phyloP scores from a whole-genome alignment of 2,797 vertebrate genomes.

The Pipistrellus pipistrellus region DNA sequence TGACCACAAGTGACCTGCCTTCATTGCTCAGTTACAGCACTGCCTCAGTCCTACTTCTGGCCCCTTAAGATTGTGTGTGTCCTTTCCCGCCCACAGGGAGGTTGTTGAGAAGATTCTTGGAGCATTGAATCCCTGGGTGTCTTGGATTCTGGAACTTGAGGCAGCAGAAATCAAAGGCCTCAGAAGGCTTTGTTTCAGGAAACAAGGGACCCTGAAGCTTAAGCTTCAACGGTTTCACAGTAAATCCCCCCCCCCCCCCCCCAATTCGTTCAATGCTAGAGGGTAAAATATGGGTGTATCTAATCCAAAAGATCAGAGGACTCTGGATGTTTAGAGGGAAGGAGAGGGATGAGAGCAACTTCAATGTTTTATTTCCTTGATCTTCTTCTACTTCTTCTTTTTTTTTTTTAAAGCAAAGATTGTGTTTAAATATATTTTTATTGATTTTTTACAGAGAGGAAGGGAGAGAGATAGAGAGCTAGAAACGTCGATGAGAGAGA shows the following conservation, averaged over 20 bases:
- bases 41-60: no score
- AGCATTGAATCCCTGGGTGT: neutral
- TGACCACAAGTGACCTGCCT: neutral
- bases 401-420: no score
- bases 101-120: neutral
- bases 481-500: no score
- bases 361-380: constrained; percentile 42
- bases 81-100: neutral
- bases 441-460: no score
- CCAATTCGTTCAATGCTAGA: neutral
- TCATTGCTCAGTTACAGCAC: neutral
- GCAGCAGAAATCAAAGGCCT: neutral
- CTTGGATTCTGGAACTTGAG: neutral
- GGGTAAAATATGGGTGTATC: neutral
- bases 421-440: no score
- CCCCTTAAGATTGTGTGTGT: neutral
- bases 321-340: neutral
- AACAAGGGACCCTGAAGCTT: neutral
- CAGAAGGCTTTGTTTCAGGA: neutral
- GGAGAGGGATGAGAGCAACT: neutral
- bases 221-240: constrained; percentile 9
- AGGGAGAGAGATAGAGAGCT: no score
- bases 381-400: neutral
- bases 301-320: constrained; percentile 15
- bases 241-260: neutral